Evolutionary conservation across 2,888 invertebrate genomes (phyloP).

Genomic region (Hololepta plana): DNA sequence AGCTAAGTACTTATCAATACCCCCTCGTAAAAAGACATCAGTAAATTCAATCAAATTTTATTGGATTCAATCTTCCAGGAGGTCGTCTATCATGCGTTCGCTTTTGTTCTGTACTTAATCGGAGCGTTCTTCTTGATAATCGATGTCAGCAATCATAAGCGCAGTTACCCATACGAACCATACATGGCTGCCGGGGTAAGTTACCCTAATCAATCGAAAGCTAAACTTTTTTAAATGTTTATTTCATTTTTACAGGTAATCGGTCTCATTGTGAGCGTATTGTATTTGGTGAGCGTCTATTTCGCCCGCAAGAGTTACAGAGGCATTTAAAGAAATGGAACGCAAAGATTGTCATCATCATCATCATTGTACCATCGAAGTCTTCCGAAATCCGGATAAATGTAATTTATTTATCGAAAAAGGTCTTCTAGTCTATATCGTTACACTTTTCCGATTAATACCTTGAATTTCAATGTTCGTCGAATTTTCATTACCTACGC

Average conservation of each 20-base stretch:
- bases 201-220: constrained; percentile 11
- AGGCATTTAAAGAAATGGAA: constrained; percentile 37
- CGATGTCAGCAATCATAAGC: constrained; percentile 37
- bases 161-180: constrained; percentile 34
- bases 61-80: constrained; percentile 48
- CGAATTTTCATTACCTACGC: too few relatives aligned
- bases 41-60: too few relatives aligned
- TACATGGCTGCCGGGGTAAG: constrained; percentile 58
- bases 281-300: constrained; percentile 61
- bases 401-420: neutral
- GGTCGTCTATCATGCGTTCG: constrained; percentile 62
- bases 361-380: too few relatives aligned
- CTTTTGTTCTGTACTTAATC: constrained; percentile 50
- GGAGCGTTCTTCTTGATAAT: constrained; percentile 52
- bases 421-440: too few relatives aligned
- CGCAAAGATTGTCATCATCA: constrained; percentile 2
- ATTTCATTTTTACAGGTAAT: constrained; percentile 42
- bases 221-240: constrained; percentile 2
- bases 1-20: too few relatives aligned
- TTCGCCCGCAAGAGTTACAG: constrained; percentile 61
- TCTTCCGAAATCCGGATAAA: too few relatives aligned
- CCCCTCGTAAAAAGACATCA: too few relatives aligned
- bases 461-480: too few relatives aligned
- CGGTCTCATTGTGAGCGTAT: constrained; percentile 49
- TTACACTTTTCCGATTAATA: too few relatives aligned